Conservation (phyloP, 2,888 invertebrate genomes). For the Congeria kusceri region DNA sequence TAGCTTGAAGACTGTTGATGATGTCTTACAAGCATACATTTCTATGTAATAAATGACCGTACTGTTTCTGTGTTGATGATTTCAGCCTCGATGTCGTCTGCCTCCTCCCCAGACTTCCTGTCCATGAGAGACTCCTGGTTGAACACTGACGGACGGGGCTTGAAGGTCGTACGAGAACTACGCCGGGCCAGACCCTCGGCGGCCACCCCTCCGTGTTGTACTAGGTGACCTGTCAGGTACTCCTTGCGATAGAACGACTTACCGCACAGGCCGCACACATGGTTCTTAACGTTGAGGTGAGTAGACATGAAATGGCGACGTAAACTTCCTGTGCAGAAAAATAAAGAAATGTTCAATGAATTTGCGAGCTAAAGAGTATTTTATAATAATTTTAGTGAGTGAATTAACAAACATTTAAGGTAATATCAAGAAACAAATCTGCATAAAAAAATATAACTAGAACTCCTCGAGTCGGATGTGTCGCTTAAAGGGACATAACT, state of each 20-base stretch:
- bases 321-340: constrained; percentile 70
- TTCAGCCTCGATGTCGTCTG: constrained; percentile 4
- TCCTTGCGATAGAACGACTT: constrained; percentile 76
- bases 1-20: too few species aligned
- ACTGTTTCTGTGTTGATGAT: too few species aligned
- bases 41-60: too few species aligned
- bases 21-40: too few species aligned
- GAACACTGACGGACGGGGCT: constrained; percentile 54
- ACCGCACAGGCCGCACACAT: constrained; percentile 73
- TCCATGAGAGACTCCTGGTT: constrained; percentile 4
- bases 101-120: constrained; percentile 11
- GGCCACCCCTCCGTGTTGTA: constrained; percentile 64
- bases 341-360: too few species aligned
- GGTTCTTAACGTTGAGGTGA: constrained; percentile 74
- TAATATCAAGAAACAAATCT: too few species aligned
- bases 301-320: constrained; percentile 74
- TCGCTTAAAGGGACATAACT: too few species aligned
- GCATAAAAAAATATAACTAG: too few species aligned
- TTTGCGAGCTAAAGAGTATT: too few species aligned
- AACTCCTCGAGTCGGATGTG: too few species aligned
- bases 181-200: constrained; percentile 40
- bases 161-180: constrained; percentile 41
- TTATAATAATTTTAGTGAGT: too few species aligned
- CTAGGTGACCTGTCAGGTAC: constrained; percentile 74
- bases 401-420: too few species aligned